Evolutionary conservation across 2,113 vertebrate genomes (phyloP).

Genomic region (Nanorana parkeri): DNA sequence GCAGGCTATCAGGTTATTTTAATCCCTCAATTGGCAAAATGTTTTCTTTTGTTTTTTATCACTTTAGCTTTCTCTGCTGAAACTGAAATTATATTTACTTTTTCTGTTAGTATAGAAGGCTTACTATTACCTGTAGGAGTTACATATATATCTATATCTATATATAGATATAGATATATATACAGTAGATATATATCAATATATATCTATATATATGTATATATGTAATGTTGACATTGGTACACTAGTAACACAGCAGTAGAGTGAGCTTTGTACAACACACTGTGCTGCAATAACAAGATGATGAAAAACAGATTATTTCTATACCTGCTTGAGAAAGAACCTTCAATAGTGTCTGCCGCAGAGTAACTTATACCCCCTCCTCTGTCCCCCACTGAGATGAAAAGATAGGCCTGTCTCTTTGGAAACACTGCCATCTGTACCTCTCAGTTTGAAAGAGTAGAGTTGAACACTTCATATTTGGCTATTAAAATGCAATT

Average conservation of each 20-base stretch:
- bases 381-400: conserved; percentile 66
- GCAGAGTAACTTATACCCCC: conserved; percentile 62
- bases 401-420: conserved; percentile 69
- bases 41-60: too few relatives aligned
- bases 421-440: conserved; percentile 67
- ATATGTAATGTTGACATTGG: too few relatives aligned
- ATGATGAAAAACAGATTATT: conserved; percentile 56
- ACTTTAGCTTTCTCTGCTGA: too few relatives aligned
- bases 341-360: conserved; percentile 65
- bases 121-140: not conserved
- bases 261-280: conserved; percentile 26
- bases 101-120: not conserved
- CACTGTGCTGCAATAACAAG: conserved; percentile 1
- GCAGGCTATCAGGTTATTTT: too few relatives aligned
- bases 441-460: conserved; percentile 62
- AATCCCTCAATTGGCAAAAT: too few relatives aligned
- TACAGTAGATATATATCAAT: too few relatives aligned
- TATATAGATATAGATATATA: too few relatives aligned
- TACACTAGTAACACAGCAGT: conserved; percentile 15
- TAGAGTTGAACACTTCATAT: conserved; percentile 60
- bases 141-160: not conserved
- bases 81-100: too few relatives aligned
- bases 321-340: conserved; percentile 55
- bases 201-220: not conserved
- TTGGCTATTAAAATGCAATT: conserved; percentile 61